These are phyloP conservation scores for Hoplias malabaricus DNA, from an alignment of 2,113 vertebrate species.

Conservation along the genomic window DNA sequence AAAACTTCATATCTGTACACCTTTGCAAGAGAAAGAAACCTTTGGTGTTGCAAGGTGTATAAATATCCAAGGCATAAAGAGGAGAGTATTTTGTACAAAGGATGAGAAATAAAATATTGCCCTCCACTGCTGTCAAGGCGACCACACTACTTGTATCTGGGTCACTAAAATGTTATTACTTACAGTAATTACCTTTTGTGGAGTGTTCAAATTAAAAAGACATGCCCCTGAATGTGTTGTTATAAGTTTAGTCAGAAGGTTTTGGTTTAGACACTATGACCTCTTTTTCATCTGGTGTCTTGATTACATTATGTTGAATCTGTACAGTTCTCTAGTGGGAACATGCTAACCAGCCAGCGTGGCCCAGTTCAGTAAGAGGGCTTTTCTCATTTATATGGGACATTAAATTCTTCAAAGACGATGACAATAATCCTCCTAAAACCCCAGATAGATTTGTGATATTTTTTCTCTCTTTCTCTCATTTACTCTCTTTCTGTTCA, in stretches of 20 bases:
- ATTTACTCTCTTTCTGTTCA: conserved; percentile 28
- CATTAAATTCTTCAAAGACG: conserved; percentile 30
- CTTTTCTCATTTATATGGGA: conserved; percentile 4
- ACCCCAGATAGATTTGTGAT: conserved; percentile 17
- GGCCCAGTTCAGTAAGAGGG: not conserved
- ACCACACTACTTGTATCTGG: not conserved
- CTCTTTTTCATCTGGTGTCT: not conserved
- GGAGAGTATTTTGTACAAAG: no score
- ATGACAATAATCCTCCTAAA: not conserved
- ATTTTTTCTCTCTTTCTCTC: not conserved
- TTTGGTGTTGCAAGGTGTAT: no score
- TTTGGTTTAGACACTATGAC: not conserved
- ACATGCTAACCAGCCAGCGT: not conserved
- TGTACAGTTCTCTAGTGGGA: not conserved
- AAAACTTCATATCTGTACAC: no score
- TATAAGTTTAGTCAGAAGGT: not conserved
- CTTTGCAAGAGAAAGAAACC: no score
- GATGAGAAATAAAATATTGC: not conserved
- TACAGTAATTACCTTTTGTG: not conserved
- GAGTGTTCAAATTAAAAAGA: not conserved
- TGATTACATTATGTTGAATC: not conserved
- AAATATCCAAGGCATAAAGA: no score
- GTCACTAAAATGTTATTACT: not conserved
- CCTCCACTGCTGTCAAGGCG: not conserved
- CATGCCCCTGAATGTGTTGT: not conserved